Conservation (phyloP, 2,888 invertebrate genomes). For the Tipula unca region DNA sequence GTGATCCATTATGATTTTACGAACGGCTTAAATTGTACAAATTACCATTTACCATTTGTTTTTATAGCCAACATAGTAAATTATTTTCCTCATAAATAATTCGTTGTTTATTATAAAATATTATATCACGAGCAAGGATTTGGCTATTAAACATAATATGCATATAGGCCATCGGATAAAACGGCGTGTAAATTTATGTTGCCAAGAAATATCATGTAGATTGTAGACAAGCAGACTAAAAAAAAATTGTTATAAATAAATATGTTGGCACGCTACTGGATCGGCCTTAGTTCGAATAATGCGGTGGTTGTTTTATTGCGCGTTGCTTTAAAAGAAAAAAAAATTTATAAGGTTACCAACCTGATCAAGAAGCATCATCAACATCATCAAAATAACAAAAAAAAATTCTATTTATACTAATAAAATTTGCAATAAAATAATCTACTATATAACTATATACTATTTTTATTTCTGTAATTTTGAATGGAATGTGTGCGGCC, state of each 20-base stretch:
- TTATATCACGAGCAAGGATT: too few relatives aligned
- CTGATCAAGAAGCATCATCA: neutral
- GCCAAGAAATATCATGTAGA: neutral
- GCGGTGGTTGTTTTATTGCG: too few relatives aligned
- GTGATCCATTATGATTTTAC: too few relatives aligned
- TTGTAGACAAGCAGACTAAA: neutral
- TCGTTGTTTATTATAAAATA: too few relatives aligned
- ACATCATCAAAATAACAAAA: neutral
- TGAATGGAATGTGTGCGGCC: neutral
- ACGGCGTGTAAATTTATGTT: neutral
- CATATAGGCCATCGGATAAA: neutral
- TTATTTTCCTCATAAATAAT: too few relatives aligned
- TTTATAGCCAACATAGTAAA: too few relatives aligned
- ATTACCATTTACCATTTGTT: too few relatives aligned
- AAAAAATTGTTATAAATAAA: neutral
- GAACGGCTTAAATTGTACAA: too few relatives aligned
- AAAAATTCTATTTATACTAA: neutral
- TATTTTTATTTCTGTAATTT: neutral
- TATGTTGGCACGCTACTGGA: neutral
- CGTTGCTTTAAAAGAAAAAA: too few relatives aligned
- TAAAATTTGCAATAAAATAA: neutral
- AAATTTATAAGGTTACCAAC: neutral
- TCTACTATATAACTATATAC: neutral
- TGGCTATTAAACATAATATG: too few relatives aligned
- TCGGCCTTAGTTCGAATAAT: neutral